These are phyloP conservation scores for Rhagoletis pomonella DNA, from an alignment of 1,140 invertebrate species.

Conservation along the genomic window DNA sequence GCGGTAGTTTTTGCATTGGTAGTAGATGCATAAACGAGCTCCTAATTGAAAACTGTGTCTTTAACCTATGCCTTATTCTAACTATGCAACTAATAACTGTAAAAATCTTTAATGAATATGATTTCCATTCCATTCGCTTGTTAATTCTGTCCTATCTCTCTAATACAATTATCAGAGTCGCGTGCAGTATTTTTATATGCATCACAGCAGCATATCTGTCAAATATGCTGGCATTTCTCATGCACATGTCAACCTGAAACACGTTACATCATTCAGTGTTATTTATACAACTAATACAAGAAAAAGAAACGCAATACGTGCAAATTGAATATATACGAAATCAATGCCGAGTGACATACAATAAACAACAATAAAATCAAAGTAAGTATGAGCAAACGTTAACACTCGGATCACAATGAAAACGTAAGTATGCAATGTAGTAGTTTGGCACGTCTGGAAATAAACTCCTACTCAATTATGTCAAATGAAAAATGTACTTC, in stretches of 20 bases:
- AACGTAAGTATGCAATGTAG: background rate
- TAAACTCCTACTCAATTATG: conserved; percentile 30
- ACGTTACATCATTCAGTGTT: background rate
- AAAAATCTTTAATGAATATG: background rate
- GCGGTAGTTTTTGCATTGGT: no score
- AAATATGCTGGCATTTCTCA: background rate
- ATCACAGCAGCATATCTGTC: background rate
- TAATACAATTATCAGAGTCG: background rate
- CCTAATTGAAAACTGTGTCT: background rate
- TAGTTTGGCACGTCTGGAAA: background rate
- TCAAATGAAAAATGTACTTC: conserved; percentile 16
- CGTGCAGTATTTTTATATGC: background rate
- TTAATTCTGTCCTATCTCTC: background rate
- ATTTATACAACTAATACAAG: background rate
- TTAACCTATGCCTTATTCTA: background rate
- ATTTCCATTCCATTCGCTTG: background rate
- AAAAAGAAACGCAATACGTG: background rate
- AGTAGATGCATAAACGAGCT: no score
- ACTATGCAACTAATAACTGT: background rate
- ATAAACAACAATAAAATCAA: background rate
- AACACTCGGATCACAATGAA: background rate
- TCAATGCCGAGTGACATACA: background rate
- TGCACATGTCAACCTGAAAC: background rate
- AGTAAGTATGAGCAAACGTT: background rate
- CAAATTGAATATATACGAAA: no score